Percentiles rank a stretch among this genome's conserved stretches.
phyloP scores from a whole-genome alignment of 1,140 invertebrate genomes.

The Psix sp. region DNA sequence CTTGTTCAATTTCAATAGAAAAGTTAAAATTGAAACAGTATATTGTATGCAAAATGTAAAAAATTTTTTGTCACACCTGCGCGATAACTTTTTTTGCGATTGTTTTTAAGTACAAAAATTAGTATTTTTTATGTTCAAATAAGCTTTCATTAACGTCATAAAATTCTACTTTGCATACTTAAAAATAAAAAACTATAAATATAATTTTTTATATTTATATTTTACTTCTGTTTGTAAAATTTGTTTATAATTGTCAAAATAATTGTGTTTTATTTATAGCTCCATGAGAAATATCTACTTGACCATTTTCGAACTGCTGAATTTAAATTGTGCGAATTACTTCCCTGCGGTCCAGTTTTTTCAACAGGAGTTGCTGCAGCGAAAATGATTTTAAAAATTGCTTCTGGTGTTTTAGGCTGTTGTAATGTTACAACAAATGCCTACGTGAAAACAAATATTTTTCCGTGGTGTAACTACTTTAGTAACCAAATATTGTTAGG shows the following conservation, averaged over 20 bases:
- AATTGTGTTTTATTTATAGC: constrained; percentile 53
- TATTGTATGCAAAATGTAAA: too few relatives aligned
- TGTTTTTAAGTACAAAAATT: too few relatives aligned
- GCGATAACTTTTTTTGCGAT: too few relatives aligned
- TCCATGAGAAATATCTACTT: constrained; percentile 55
- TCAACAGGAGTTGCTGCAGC: constrained; percentile 62
- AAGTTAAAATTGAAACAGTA: too few relatives aligned
- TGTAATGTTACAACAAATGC: constrained; percentile 56
- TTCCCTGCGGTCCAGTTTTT: constrained; percentile 47
- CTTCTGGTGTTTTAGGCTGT: constrained; percentile 56
- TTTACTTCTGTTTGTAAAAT: too few relatives aligned
- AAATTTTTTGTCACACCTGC: background rate
- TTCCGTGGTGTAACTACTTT: constrained; percentile 67
- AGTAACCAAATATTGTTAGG: constrained; percentile 65
- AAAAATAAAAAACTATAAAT: too few relatives aligned
- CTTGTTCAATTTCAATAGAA: too few relatives aligned
- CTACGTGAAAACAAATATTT: constrained; percentile 64
- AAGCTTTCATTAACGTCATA: too few relatives aligned
- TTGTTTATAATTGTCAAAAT: too few relatives aligned
- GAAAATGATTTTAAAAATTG: constrained; percentile 65
- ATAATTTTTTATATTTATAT: too few relatives aligned
- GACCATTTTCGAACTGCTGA: constrained; percentile 56
- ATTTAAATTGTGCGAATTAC: constrained; percentile 26
- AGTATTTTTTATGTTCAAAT: too few relatives aligned
- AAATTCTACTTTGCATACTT: too few relatives aligned